A percentile compares a stretch with the other conserved stretches of the same genome.
Conservation (phyloP, 2,113 vertebrate genomes). For the Peromyscus polionotus region DNA sequence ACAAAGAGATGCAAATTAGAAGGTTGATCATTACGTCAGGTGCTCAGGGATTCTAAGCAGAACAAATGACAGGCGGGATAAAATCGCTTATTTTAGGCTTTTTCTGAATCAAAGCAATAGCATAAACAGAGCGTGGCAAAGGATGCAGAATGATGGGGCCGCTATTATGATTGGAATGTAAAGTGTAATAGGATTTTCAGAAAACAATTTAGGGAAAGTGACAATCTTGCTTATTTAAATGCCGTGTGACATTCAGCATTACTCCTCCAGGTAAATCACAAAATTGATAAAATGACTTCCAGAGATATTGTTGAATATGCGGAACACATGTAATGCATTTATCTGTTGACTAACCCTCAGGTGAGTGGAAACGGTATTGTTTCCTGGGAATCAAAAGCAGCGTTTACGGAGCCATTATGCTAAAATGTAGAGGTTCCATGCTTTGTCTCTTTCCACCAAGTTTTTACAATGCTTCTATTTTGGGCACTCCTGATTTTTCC, state of each 20-base stretch:
- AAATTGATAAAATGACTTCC: conserved; percentile 79
- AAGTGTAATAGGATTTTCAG: conserved; percentile 76
- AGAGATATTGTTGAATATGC: conserved; percentile 46
- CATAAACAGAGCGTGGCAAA: neutral
- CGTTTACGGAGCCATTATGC: neutral
- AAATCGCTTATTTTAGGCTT: conserved; percentile 70
- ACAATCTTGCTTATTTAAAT: conserved; percentile 80
- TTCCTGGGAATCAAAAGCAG: conserved; percentile 32
- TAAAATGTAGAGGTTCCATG: neutral
- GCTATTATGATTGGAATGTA: conserved; percentile 72
- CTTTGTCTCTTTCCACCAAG: conserved; percentile 22
- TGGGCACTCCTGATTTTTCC: neutral
- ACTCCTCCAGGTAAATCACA: conserved; percentile 78
- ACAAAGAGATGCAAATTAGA: conserved; percentile 52
- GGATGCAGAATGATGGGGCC: neutral
- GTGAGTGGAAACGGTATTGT: neutral
- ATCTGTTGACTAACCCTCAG: conserved; percentile 62
- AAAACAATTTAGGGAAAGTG: conserved; percentile 79
- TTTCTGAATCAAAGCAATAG: conserved; percentile 69
- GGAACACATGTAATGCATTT: conserved; percentile 61
- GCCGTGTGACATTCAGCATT: conserved; percentile 70
- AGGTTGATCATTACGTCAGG: conserved; percentile 43
- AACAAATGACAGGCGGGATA: conserved; percentile 56
- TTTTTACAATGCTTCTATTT: neutral
- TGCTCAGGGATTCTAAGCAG: conserved; percentile 41